Percentiles rank a stretch among this genome's conserved stretches.
These are phyloP conservation scores for Macaria notata DNA, from an alignment of 2,888 invertebrate species.

Conservation along the genomic window DNA sequence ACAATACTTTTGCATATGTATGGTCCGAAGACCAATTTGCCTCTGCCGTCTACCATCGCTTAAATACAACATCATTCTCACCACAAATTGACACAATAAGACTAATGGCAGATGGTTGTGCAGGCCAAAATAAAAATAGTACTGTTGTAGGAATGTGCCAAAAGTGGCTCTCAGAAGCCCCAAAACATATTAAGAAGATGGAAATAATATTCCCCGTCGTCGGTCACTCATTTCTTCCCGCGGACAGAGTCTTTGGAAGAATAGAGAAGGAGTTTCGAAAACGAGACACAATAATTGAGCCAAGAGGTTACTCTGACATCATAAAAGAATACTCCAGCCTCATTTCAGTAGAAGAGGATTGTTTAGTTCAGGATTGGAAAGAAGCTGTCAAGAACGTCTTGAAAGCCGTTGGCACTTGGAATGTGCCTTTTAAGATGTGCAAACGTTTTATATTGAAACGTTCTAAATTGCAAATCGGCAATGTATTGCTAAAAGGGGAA, in stretches of 20 bases:
- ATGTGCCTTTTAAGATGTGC: slow-evolving; percentile 4
- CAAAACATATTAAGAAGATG: neutral
- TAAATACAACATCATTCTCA: no score
- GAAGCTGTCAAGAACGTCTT: no score
- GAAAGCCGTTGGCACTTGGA: no score
- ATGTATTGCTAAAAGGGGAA: slow-evolving; percentile 6
- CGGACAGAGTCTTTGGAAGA: neutral
- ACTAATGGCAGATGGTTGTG: neutral
- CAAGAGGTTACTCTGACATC: neutral
- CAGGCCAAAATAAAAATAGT: neutral
- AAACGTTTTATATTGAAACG: slow-evolving; percentile 5
- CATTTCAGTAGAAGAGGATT: no score
- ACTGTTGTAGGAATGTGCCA: neutral
- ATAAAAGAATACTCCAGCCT: no score
- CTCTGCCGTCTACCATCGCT: no score
- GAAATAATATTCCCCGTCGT: neutral
- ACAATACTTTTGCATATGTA: no score
- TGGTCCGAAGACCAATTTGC: no score
- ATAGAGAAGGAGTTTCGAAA: neutral
- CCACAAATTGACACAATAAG: no score
- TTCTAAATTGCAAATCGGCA: slow-evolving; percentile 1
- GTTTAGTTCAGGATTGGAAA: no score
- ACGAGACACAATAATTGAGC: neutral
- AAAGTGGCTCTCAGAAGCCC: neutral
- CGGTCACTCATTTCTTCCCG: neutral